Evolutionary conservation across 2,113 vertebrate species (phyloP).

Genomic region (western clawed frog (Xenopus tropicalis)): DNA sequence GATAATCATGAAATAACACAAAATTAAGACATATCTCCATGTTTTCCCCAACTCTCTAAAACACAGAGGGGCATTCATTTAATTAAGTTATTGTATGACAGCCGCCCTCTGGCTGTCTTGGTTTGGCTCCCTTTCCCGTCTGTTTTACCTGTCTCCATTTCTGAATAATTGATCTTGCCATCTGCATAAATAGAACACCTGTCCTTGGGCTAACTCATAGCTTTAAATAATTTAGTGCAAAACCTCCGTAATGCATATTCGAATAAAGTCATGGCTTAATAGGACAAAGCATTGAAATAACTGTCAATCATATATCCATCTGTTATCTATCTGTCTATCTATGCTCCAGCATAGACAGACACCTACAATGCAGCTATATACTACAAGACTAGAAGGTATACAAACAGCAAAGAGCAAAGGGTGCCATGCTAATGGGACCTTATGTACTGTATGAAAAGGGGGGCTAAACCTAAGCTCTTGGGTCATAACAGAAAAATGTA

Average conservation of each 20-base stretch:
- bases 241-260: conserved; percentile 66
- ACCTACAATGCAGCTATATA: too few species aligned
- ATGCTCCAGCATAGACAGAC: not conserved
- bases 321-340: conserved; percentile 6
- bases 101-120: conserved; percentile 66
- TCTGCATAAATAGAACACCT: conserved; percentile 77
- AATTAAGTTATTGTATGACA: conserved; percentile 56
- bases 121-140: conserved; percentile 74
- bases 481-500: too few species aligned
- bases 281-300: conserved; percentile 57
- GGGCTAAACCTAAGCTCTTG: too few species aligned
- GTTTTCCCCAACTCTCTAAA: conserved; percentile 18
- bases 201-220: conserved; percentile 69
- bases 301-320: conserved; percentile 21
- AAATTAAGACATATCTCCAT: conserved; percentile 18
- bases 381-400: too few species aligned
- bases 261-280: conserved; percentile 67
- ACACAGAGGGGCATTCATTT: conserved; percentile 46
- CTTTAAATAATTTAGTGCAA: conserved; percentile 79
- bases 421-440: too few species aligned
- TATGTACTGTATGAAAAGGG: too few species aligned
- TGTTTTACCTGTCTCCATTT: conserved; percentile 76
- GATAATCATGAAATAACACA: conserved; percentile 11
- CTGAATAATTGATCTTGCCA: conserved; percentile 84
- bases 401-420: too few species aligned